Evolutionary conservation across 2,113 vertebrate genomes (phyloP), one percentile per base, ranked within the genome.

Genomic region (Perca fluviatilis): DNA sequence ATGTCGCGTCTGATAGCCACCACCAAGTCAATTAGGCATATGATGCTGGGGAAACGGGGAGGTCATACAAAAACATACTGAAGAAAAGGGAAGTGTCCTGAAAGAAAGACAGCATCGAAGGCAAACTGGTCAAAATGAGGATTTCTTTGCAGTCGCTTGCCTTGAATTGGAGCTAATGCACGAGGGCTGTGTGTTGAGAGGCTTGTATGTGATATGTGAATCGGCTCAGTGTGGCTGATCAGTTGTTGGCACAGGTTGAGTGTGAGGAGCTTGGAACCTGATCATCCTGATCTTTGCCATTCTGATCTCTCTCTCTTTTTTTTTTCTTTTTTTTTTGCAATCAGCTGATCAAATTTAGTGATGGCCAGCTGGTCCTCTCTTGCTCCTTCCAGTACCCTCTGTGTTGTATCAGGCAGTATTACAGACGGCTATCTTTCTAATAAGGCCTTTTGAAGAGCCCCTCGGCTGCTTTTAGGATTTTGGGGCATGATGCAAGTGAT

Each of bases 401-500:
- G 57, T 87, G 86, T 89, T 74, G 81, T 86, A 74, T 85, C 85
- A 74, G 92, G 82, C 87, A 82, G 63, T 73, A 80, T 85, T 88
- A 75, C 79, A 89, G 85, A 88, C 36, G 18, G 66, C 83, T 84
- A 74, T 82, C 82, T 83, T 83, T 92, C 72, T 75, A 84, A 88
- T 79, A 62, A 75, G 79, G 69, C 70, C 87, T 92, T 92, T 92
- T 93, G 79, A 93, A 89, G 74, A 74, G 64, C 57, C 77, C 68
- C 56, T 68, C 12, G 68, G 62, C 40, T 84, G 69, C 71, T 68
- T 88, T 89, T 71, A 90, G 87, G 86, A 89, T 94, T 93, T 93
- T 88, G 84, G 49, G 80, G 83, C 89, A 90, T 91, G 86, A 86
- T 92, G 85, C 90, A 89, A 89, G 80, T 68, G 76, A 94, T 93